These are phyloP conservation scores for Gastrophryne carolinensis DNA, from an alignment of 2,797 vertebrate species.

Conservation along the genomic window DNA sequence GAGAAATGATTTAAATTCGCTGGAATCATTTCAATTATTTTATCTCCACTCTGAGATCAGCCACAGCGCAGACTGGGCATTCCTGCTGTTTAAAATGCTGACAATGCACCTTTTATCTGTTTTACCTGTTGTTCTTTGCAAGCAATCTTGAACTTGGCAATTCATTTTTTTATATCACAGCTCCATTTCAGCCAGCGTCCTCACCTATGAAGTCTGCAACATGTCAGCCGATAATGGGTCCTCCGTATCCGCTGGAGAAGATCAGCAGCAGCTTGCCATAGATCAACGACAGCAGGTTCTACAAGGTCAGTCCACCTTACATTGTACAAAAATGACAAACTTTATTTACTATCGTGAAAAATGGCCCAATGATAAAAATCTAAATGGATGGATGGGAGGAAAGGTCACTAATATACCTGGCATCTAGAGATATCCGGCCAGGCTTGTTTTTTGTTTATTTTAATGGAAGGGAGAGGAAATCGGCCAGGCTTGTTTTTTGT, in stretches of 20 bases:
- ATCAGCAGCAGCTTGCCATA: slow-evolving; percentile 1
- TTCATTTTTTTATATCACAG: not conserved
- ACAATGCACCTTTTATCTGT: slow-evolving; percentile 6
- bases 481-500: too few species aligned
- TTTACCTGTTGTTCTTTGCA: not conserved
- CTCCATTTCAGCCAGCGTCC: not conserved
- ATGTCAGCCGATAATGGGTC: slow-evolving; percentile 41
- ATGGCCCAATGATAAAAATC: too few species aligned
- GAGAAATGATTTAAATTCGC: too few species aligned
- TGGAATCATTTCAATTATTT: too few species aligned
- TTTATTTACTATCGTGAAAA: too few species aligned
- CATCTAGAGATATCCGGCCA: too few species aligned
- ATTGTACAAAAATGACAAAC: too few species aligned
- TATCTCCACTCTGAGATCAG: not conserved
- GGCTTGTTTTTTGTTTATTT: too few species aligned
- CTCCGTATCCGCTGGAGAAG: slow-evolving; percentile 12
- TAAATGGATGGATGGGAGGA: too few species aligned
- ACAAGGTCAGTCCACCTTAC: slow-evolving; percentile 18
- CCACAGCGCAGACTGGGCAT: slow-evolving; percentile 32
- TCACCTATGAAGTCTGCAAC: slow-evolving; percentile 34
- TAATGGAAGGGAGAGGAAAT: too few species aligned
- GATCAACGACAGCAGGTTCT: slow-evolving; percentile 6
- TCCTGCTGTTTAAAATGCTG: not conserved
- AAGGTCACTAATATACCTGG: too few species aligned
- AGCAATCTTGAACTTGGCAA: not conserved